These are phyloP conservation scores for Aleiodes testaceus DNA, from an alignment of 2,888 invertebrate species.

Conservation along the genomic window DNA sequence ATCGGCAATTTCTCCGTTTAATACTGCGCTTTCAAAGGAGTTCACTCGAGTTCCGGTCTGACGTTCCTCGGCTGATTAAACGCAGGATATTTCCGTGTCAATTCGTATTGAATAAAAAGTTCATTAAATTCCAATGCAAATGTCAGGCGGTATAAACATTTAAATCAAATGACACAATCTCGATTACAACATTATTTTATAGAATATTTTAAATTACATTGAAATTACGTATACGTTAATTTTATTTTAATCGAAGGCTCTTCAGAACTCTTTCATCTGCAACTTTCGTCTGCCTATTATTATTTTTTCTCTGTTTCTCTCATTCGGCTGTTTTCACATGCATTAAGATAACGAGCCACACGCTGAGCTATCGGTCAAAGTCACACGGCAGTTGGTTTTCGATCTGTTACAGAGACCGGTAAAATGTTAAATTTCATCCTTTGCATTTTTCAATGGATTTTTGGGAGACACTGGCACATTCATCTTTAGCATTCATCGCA, in stretches of 20 bases:
- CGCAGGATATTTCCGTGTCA: slow-evolving; percentile 35
- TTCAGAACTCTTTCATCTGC: slow-evolving; percentile 20
- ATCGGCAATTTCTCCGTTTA: slow-evolving; percentile 16
- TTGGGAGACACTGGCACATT: too few species aligned
- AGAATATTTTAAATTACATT: background rate
- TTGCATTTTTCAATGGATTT: slow-evolving; percentile 27
- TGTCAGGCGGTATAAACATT: slow-evolving; percentile 43
- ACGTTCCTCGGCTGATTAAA: slow-evolving; percentile 30
- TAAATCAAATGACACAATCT: background rate
- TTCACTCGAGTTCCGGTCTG: slow-evolving; percentile 31
- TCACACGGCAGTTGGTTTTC: slow-evolving; percentile 55
- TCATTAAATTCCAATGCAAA: slow-evolving; percentile 37
- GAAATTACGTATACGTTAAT: too few species aligned
- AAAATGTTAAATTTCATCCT: slow-evolving; percentile 48
- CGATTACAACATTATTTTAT: slow-evolving; percentile 20
- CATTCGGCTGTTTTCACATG: slow-evolving; percentile 50
- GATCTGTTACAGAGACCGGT: slow-evolving; percentile 53
- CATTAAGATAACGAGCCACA: slow-evolving; percentile 62
- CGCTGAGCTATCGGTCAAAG: slow-evolving; percentile 66
- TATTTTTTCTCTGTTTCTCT: slow-evolving; percentile 52
- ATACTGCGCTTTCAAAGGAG: too few species aligned
- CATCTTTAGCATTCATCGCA: too few species aligned
- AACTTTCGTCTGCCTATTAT: slow-evolving; percentile 41
- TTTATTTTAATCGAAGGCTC: too few species aligned
- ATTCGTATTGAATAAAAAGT: slow-evolving; percentile 10